Evolutionary conservation across 1,140 invertebrate species (phyloP).

Genomic region (Tetramorium alpestre): DNA sequence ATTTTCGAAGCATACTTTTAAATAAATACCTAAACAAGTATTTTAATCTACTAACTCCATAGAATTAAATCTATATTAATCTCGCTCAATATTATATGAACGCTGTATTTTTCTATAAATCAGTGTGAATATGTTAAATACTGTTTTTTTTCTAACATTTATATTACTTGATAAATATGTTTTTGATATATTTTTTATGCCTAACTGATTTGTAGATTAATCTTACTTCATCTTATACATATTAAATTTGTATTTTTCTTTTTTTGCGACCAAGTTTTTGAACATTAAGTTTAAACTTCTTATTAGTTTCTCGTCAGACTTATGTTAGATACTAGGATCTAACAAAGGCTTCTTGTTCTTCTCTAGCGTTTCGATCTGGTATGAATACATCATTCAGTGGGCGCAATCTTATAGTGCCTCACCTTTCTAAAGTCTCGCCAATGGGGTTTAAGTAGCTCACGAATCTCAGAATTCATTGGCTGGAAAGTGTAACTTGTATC

Average conservation of each 20-base stretch:
- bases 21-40: not conserved
- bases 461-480: constrained; percentile 72
- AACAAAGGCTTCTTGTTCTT: constrained; percentile 1
- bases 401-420: constrained; percentile 77
- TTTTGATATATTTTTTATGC: not conserved
- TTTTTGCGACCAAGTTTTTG: not conserved
- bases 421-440: constrained; percentile 74
- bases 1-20: not conserved
- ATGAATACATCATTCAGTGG: constrained; percentile 43
- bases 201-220: not conserved
- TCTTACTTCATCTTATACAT: not conserved
- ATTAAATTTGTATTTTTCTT: not conserved
- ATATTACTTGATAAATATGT: not conserved
- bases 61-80: not conserved
- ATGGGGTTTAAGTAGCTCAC: constrained; percentile 76
- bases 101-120: not conserved
- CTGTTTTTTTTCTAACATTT: not conserved
- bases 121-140: not conserved
- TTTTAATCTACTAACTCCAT: not conserved
- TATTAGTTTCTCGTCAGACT: not conserved
- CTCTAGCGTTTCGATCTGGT: constrained; percentile 20
- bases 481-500: constrained; percentile 72
- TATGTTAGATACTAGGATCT: constrained; percentile 1
- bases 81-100: not conserved
- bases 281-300: constrained; percentile 17